Base-by-base conservation (phyloP, 2,888 invertebrate species). In the Sphaerolaimus hirsutus region DNA sequence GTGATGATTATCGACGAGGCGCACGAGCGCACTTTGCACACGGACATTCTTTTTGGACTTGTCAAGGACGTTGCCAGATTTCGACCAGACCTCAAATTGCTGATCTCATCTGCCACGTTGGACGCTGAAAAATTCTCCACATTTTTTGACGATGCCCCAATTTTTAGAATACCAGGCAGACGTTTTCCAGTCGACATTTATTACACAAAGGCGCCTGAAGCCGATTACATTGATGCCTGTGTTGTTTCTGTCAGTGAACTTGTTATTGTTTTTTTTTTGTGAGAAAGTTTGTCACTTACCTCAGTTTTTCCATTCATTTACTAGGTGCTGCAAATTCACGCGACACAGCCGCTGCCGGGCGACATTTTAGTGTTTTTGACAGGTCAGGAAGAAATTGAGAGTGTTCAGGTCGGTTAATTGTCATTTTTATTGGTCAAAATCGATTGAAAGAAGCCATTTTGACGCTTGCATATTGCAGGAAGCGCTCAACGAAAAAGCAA, bases 1-100 rank as follows among this genome's bases (percentile, higher is more conserved):
- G 91, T 91, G 0, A 82, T 97, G 79, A 97, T 97, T 48, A 87
- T 97, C 61, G 97, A 99, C 66, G 97, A 99, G 70, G 97, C 97
- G 51, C 97, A 99, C 68, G 97, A 97, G 66, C 72, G 97, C 38
- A 97, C 97, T 0, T 70, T 99, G 1, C 93, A 97, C 62, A 97
- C 97, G 1, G 97, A 97, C 64, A 84, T 97, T 57, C 70, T 99
- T 35, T 99, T 97, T 69, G 97, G 97, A 1, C 71, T 97, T 45
- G 87, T 43, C 29, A 43, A 43, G 23, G 40, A 60, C 49, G 58
- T 60, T 49, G 58, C 59, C 3, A 48, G 58, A 12, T 54, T 52
- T 43, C 43, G 43, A 21, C 23, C 22, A 19, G 89, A 97, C 63
- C 71, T 97, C 46, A 99, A 97, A 66, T 70, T 99, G 22, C 71